phyloP scores from a whole-genome alignment of 2,888 invertebrate species.

The Sinopyrophorus schimmeli region DNA sequence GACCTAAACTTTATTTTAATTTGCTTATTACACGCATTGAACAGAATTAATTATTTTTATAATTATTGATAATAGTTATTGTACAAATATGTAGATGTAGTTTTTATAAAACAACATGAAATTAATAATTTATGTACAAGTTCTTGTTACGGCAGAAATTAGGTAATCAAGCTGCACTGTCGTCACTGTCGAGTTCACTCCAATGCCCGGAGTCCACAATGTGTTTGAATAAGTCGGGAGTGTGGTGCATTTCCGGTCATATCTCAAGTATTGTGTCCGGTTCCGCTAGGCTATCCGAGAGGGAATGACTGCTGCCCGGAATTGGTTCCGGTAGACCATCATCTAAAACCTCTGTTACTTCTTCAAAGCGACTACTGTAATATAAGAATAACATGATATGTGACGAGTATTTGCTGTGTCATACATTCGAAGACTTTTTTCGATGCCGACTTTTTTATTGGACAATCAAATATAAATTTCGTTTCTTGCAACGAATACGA shows the following conservation, averaged over 20 bases:
- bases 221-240: conserved; percentile 47
- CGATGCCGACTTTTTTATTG: too few relatives aligned
- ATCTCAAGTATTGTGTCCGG: conserved; percentile 52
- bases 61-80: neutral
- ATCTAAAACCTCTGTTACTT: conserved; percentile 52
- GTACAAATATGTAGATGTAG: too few relatives aligned
- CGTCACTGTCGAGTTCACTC: conserved; percentile 45
- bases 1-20: conserved; percentile 1
- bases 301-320: conserved; percentile 52
- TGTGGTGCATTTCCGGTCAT: conserved; percentile 51
- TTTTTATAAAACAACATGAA: conserved; percentile 17
- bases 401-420: too few relatives aligned
- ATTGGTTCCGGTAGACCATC: conserved; percentile 52
- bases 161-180: conserved; percentile 23
- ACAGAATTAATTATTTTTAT: too few relatives aligned
- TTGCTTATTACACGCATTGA: neutral
- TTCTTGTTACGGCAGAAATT: neutral
- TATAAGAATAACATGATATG: too few relatives aligned
- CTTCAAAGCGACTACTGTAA: conserved; percentile 52
- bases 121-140: conserved; percentile 14
- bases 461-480: too few relatives aligned
- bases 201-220: conserved; percentile 49
- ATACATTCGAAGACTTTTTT: too few relatives aligned
- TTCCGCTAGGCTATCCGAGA: conserved; percentile 50
- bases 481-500: too few relatives aligned